Evolutionary conservation across 1,140 invertebrate species (phyloP), one percentile per base, ranked within the genome.

Genomic region (Araneus ventricosus): DNA sequence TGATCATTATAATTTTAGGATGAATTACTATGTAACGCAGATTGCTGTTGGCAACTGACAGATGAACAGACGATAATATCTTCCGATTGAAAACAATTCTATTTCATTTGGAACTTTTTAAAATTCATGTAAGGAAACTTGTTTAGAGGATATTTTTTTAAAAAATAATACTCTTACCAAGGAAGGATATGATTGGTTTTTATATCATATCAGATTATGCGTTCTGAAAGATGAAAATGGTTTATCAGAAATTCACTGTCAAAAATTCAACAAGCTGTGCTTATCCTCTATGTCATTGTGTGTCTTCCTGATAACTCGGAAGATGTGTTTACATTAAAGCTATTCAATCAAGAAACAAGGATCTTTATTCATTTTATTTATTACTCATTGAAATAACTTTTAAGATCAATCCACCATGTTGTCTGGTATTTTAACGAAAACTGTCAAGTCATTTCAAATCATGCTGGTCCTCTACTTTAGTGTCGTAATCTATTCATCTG

Each of bases 341-440:
- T 6, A 75, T 34, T 7, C 20, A 34, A 75, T 22, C 30, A 37
- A 34, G 10, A 75, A 75, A 22, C 70, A 75, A 75, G 70, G 4
- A 75, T 20, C 14, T 75, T 75, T 75, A 75, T 75, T 75, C 30
- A 75, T 75, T 34, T 37, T 75, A 75, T 75, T 37, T 75, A 75
- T 75, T 34, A 75, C 10, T 67, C 70, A 75, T 37, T 34, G 70
- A 30, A 75, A 75, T 75, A 75, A 75, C 70, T 75, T 75, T 75
- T 75, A 37, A 20, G 30, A 75, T 34, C 14, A 20, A 22, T 75
- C 17, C 30, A 75, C 2, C 34, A 75, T 75, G 70, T 4, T 20
- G 70, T 37, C 70, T 22, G 14, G 22, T 37, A 75, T 75, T 75
- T 75, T 37, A 75, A 75, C 70, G 0, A 37, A 75, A 75, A 75